A percentile compares a stretch with the other conserved stretches of the same genome.
phyloP scores from a whole-genome alignment of 1,140 invertebrate genomes.

The Zaprionus ornatus region DNA sequence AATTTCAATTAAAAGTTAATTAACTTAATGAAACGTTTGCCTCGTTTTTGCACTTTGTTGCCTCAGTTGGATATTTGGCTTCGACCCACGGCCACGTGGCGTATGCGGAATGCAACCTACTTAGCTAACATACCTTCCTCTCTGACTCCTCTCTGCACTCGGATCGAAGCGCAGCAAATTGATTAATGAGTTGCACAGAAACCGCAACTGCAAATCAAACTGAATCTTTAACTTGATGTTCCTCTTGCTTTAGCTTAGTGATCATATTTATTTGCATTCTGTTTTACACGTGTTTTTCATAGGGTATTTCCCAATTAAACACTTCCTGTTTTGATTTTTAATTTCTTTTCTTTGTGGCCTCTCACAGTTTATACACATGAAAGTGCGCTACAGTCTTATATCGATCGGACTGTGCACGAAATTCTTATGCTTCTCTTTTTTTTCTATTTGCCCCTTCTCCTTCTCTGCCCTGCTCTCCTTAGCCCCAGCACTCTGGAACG shows the following conservation, averaged over 20 bases:
- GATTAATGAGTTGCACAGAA: background rate
- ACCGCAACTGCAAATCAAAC: background rate
- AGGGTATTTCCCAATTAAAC: background rate
- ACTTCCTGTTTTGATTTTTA: background rate
- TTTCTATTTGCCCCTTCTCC: background rate
- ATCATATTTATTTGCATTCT: background rate
- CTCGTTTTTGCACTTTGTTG: conserved; percentile 40
- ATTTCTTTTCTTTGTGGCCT: background rate
- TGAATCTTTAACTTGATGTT: too few relatives aligned
- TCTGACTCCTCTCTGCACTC: background rate
- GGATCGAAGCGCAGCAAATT: background rate
- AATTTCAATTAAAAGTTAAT: conserved; percentile 74
- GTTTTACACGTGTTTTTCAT: background rate
- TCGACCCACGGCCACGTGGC: conserved; percentile 2
- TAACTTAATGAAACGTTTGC: conserved; percentile 68
- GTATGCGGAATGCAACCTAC: conserved; percentile 20
- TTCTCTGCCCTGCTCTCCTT: background rate
- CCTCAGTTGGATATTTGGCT: conserved; percentile 1
- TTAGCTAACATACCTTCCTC: too few relatives aligned
- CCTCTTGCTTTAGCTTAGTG: too few relatives aligned
- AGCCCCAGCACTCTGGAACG: background rate
- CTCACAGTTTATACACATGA: background rate
- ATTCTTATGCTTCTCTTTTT: background rate
- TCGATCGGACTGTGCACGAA: background rate
- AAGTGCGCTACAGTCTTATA: background rate